Conservation (phyloP, 2,113 vertebrate species). For the Siphamia tubifer region DNA sequence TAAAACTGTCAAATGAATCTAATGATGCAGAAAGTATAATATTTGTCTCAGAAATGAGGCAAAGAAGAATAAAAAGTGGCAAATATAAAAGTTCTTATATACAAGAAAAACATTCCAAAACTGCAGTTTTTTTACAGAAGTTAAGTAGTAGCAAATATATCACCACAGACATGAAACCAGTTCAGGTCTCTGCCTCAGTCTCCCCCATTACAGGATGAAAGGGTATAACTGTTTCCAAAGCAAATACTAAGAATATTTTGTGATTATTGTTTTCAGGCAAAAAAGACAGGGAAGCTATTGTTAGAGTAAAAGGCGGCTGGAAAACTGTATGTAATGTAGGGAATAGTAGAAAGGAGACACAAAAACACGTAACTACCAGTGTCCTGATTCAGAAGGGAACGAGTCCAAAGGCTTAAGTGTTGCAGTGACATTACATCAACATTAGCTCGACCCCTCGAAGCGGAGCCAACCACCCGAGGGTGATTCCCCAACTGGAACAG, state of each 20-base stretch:
- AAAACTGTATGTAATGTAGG: neutral
- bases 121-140: too few species aligned
- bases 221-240: too few species aligned
- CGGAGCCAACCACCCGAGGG: constrained; percentile 52
- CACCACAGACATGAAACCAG: too few species aligned
- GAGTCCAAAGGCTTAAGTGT: constrained; percentile 22
- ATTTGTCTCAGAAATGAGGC: neutral
- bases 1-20: neutral
- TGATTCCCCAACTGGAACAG: constrained; percentile 54
- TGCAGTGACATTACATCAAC: constrained; percentile 66
- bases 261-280: neutral
- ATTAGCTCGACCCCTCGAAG: constrained; percentile 48
- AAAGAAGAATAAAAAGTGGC: neutral
- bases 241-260: neutral
- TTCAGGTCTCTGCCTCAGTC: too few species aligned
- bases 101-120: too few species aligned
- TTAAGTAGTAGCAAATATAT: neutral
- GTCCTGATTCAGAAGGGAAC: neutral
- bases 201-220: too few species aligned
- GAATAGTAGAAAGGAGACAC: neutral
- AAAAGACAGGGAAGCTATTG: neutral
- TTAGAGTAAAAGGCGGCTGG: neutral
- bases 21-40: neutral
- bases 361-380: constrained; percentile 4
- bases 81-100: neutral